Evolutionary conservation across 2,113 vertebrate species (phyloP), one percentile per base, ranked within the genome.

Genomic region (Podilymbus podiceps): DNA sequence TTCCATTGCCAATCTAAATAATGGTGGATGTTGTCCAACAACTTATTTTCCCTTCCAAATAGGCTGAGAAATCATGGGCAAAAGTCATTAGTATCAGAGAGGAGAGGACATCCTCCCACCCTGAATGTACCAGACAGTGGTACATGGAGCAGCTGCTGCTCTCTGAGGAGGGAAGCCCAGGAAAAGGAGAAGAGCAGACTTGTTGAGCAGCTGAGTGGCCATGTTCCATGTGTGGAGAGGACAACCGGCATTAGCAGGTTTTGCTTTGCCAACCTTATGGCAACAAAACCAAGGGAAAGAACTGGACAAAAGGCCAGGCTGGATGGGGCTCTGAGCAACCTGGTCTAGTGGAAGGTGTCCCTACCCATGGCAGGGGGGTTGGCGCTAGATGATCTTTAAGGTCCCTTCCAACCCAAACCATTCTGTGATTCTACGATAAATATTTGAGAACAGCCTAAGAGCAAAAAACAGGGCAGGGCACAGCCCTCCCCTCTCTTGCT

Each of bases 151-250:
- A 27, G 35, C 22, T 88, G 52, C 27, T 75, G 40, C 53, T 62
- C 53, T 63, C 50, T 53, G 27, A 64, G 42, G 73, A 62, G 31
- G 19, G 6, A 5, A 78, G 18, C 47, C 25, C 15, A 33, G 60
- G 35, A 85, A 87, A 77, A 85, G 28, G 15, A 77, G 58, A 40
- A 27, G 63, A 88, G 35, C n/a, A 76, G 15, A 58, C 12, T 42
- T 22, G 8, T 10, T 56, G 21, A 82, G 25, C 24, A 49, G 49
- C 22, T 20, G 11, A 42, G 28, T 15, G n/a, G 17, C 24, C 0
- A 0, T 1, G 11, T 75, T 56, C 25, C 5, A 0, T 3, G 5
- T 23, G 12, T 0, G 0, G 35, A 89, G 6, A 12, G 14, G 87
- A 67, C 22, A 87, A 50, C 3, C 40, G 31, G n/a, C 47, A 67